phyloP scores from a whole-genome alignment of 2,113 vertebrate genomes.

The Grallaria varia region DNA sequence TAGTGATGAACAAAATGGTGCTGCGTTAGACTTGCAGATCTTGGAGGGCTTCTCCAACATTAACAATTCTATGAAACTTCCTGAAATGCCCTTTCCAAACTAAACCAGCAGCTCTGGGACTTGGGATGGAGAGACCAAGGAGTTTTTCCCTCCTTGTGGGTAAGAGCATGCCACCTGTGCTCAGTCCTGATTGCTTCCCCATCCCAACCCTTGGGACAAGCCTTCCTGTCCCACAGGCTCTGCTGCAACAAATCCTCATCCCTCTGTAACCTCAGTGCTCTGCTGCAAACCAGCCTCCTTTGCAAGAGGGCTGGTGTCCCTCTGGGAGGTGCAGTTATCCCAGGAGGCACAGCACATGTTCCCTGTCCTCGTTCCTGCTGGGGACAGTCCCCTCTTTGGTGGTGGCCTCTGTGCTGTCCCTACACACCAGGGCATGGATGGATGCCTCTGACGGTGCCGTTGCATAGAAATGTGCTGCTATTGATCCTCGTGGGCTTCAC shows the following conservation, averaged over 20 bases:
- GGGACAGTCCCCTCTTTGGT: background rate
- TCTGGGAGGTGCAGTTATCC: background rate
- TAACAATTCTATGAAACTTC: background rate
- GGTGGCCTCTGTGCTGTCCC: background rate
- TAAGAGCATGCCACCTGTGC: background rate
- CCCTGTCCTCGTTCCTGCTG: background rate
- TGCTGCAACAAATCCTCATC: background rate
- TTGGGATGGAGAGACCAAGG: background rate
- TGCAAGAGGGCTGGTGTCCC: background rate
- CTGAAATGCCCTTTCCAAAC: background rate
- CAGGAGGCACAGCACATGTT: accelerated
- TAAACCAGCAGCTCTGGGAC: background rate
- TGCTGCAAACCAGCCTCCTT: background rate
- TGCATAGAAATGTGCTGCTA: background rate
- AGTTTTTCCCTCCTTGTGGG: background rate
- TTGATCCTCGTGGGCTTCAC: background rate
- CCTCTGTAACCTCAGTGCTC: background rate
- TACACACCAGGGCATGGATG: background rate
- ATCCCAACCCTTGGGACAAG: too few species aligned
- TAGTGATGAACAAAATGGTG: background rate
- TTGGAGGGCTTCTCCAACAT: background rate
- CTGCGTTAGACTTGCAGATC: background rate
- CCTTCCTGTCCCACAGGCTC: background rate
- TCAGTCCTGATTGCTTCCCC: background rate
- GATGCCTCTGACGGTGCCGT: background rate